These are phyloP conservation scores for Zophobas atratus DNA, from an alignment of 1,140 invertebrate genomes.

Conservation along the genomic window DNA sequence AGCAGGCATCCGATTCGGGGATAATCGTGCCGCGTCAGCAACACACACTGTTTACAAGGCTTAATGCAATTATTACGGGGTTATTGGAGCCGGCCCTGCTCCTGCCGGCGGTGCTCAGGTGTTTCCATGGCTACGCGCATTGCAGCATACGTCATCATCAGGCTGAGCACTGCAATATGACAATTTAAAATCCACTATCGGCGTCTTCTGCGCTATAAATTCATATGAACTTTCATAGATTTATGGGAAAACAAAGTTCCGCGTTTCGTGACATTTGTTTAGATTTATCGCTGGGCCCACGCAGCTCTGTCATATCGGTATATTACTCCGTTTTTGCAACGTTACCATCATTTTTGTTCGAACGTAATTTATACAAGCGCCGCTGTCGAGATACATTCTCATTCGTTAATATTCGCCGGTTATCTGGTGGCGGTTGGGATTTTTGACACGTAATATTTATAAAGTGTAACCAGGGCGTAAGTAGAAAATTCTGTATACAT, in stretches of 20 bases:
- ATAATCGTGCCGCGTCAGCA: conserved; percentile 19
- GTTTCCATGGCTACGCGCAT: conserved; percentile 46
- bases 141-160: conserved; percentile 50
- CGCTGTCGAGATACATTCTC: conserved; percentile 38
- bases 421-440: not conserved
- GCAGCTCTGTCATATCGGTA: conserved; percentile 43
- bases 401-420: conserved; percentile 20
- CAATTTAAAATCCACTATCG: conserved; percentile 51
- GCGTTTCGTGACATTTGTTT: conserved; percentile 48
- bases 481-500: too few relatives aligned
- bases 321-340: conserved; percentile 32
- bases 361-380: conserved; percentile 41
- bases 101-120: conserved; percentile 33
- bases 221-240: conserved; percentile 49
- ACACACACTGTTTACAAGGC: conserved; percentile 34
- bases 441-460: conserved; percentile 2
- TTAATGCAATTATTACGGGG: conserved; percentile 35
- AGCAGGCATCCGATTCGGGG: not conserved
- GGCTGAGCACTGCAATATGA: conserved; percentile 49
- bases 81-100: conserved; percentile 31
- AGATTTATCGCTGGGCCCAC: conserved; percentile 47
- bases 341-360: conserved; percentile 45
- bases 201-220: conserved; percentile 48
- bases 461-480: not conserved
- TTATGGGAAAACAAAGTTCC: conserved; percentile 48